phyloP scores from a whole-genome alignment of 2,113 vertebrate genomes.

The Rhinichthys klamathensis region DNA sequence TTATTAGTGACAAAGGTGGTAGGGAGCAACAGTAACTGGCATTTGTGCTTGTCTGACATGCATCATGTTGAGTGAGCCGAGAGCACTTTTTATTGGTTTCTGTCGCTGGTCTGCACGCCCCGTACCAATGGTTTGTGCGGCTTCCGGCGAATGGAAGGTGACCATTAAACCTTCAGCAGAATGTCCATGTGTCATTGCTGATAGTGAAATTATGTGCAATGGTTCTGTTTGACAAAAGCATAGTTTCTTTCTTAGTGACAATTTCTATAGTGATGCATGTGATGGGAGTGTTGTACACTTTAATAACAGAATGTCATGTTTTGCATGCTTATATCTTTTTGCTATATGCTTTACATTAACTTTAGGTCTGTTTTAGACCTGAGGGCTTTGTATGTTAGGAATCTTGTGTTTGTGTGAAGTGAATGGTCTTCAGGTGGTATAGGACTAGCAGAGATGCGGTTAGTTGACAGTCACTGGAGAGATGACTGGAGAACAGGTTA shows the following conservation, averaged over 20 bases:
- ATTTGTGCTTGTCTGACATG: constrained; percentile 44
- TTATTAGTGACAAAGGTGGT: constrained; percentile 48
- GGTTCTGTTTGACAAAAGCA: background rate
- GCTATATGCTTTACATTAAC: background rate
- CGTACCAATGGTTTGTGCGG: background rate
- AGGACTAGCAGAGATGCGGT: background rate
- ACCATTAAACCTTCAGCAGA: constrained; percentile 34
- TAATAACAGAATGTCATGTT: background rate
- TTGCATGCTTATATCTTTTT: background rate
- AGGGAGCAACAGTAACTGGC: constrained; percentile 44
- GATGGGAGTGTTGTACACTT: background rate
- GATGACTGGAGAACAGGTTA: constrained; percentile 6
- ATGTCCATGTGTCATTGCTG: constrained; percentile 5
- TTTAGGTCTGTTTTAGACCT: background rate
- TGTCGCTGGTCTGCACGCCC: background rate
- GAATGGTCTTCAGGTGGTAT: constrained; percentile 13
- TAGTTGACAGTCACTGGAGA: constrained; percentile 10
- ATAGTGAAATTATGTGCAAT: constrained; percentile 17
- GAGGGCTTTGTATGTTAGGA: background rate
- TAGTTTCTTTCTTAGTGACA: background rate
- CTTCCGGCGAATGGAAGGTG: constrained; percentile 29
- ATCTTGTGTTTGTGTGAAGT: background rate
- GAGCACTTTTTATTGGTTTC: background rate
- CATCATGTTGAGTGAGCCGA: constrained; percentile 19
- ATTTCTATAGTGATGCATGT: background rate